Base-by-base conservation (phyloP, 1,140 invertebrate species). In the Nephotettix cincticeps region DNA sequence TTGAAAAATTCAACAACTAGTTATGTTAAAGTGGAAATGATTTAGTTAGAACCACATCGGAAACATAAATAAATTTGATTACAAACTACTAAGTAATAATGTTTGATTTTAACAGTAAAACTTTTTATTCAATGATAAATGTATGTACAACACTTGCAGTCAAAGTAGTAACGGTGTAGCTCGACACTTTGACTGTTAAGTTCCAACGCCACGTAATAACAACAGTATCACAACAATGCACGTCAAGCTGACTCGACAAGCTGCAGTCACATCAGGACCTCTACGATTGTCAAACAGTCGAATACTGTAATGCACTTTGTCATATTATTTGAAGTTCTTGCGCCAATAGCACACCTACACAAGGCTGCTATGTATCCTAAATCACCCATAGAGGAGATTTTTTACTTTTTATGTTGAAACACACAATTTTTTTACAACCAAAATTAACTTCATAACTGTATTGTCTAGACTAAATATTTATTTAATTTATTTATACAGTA, bases 1-100 rank as follows among this genome's bases (percentile, higher is more conserved):
- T 61, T 29, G 56, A 61, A 61, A 61, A 61, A 25, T 61, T 61
- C 56, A 61, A 61, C 56, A 61, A 61, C 56, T 61, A 54, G 47
- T 54, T 54, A 61, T 11, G 56, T 29, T 61, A 61, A 61, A 61
- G 28, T 61, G 6, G 13, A 61, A 61, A 61, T 25, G 6, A 28
- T 61, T 61, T 27, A 29, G 25, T 61, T 25, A 23, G 23, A 61
- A 61, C 25, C 25, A 61, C 56, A 29, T 61, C 28, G n/a, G 14
- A 61, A 61, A 61, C 56, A 27, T 27, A 61, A n/a, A n/a, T n/a
- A n/a, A 29, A 4, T 61, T 61, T 25, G 25, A 61, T 61, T 23
- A 61, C 56, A 61, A 61, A 27, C 56, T 61, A 61, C 56, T 61
- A 61, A 21, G 23, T 54, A 54, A 27, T 61, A 61, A 21, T 61